Conservation (phyloP, 1,140 invertebrate species). For the Bombus pyrosoma region DNA sequence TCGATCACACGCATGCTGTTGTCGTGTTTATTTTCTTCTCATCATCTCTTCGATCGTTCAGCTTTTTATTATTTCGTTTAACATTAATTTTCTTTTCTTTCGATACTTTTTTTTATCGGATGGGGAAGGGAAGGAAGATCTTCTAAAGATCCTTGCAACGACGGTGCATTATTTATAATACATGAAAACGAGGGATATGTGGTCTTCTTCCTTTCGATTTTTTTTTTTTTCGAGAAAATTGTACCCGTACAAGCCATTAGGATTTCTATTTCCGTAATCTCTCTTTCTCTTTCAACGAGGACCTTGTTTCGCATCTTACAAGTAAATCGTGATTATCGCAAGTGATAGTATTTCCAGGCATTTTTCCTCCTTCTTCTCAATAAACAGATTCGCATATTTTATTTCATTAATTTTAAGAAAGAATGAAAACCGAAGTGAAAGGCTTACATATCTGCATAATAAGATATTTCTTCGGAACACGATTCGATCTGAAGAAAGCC, state of each 20-base stretch:
- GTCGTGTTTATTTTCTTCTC: slow-evolving; percentile 38
- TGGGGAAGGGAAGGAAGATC: slow-evolving; percentile 4
- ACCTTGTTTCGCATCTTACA: slow-evolving; percentile 54
- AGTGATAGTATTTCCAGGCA: slow-evolving; percentile 49
- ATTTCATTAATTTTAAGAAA: slow-evolving; percentile 16
- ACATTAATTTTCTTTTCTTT: slow-evolving; percentile 44
- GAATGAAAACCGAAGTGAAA: slow-evolving; percentile 19
- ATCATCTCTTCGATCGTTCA: slow-evolving; percentile 25
- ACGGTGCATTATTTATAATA: slow-evolving; percentile 62
- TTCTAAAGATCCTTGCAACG: slow-evolving; percentile 56
- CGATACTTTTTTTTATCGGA: slow-evolving; percentile 17
- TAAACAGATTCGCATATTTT: not conserved
- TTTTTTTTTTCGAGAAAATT: slow-evolving; percentile 51
- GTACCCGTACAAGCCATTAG: slow-evolving; percentile 47
- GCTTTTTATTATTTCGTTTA: slow-evolving; percentile 48
- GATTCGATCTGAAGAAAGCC: slow-evolving; percentile 23
- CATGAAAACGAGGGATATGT: slow-evolving; percentile 74
- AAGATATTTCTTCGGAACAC: slow-evolving; percentile 13
- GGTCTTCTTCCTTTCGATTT: slow-evolving; percentile 62
- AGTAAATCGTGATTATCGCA: slow-evolving; percentile 58
- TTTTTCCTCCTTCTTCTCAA: not conserved
- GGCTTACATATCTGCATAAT: not conserved
- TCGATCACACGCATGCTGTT: slow-evolving; percentile 58
- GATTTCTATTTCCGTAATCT: slow-evolving; percentile 28
- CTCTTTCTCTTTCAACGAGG: slow-evolving; percentile 16